Evolutionary conservation across 2,797 vertebrate species (phyloP).

Genomic region (Danio tinwini): DNA sequence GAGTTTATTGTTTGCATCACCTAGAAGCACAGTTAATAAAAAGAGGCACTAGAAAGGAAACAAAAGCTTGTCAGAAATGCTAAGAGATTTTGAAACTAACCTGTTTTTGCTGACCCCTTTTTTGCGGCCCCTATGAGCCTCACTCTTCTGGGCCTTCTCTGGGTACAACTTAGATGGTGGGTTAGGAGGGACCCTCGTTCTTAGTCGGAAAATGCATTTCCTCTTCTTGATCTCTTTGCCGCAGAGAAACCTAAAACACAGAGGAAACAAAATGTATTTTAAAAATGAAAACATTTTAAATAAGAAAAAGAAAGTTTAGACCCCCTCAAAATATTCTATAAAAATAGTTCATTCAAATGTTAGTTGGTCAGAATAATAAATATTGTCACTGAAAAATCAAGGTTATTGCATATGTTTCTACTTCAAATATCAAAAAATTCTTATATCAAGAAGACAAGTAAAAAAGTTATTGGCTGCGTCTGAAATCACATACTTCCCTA

Average conservation of each 20-base stretch:
- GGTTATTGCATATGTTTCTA: too few species aligned
- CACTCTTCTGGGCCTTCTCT: slow-evolving; percentile 77
- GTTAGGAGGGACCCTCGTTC: slow-evolving; percentile 90
- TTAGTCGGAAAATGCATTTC: slow-evolving; percentile 95
- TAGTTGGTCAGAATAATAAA: too few species aligned
- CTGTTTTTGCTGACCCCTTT: slow-evolving; percentile 75
- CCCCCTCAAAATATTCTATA: too few species aligned
- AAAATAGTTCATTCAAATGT: too few species aligned
- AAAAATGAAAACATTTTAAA: too few species aligned
- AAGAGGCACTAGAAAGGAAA: not conserved
- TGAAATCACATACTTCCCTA: too few species aligned
- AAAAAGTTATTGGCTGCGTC: too few species aligned
- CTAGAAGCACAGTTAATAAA: not conserved
- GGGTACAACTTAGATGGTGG: slow-evolving; percentile 90
- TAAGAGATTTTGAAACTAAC: slow-evolving; percentile 67
- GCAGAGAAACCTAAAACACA: slow-evolving; percentile 86
- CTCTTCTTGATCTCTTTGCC: slow-evolving; percentile 98
- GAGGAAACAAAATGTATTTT: too few species aligned
- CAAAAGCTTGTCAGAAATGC: not conserved
- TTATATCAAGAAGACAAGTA: too few species aligned
- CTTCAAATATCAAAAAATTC: too few species aligned
- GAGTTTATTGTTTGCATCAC: not conserved
- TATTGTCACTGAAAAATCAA: too few species aligned
- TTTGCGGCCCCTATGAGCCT: slow-evolving; percentile 78
- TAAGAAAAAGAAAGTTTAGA: too few species aligned